A percentile compares a stretch with the other conserved stretches of the same genome.
These are phyloP conservation scores for Ophion ellenae DNA, from an alignment of 2,888 invertebrate genomes.

Conservation along the genomic window DNA sequence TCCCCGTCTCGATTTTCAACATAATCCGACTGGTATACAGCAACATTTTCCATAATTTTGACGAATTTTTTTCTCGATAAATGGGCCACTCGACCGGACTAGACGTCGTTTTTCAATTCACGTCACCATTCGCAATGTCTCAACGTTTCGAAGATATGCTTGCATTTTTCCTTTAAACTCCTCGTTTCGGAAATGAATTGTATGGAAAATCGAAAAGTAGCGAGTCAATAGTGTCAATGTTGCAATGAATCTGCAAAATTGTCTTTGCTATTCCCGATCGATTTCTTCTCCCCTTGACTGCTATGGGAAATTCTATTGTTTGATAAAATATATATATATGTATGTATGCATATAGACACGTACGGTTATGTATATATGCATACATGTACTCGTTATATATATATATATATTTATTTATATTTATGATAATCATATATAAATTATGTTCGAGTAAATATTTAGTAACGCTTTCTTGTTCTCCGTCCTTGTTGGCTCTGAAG, in stretches of 20 bases:
- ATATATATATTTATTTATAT: constrained; percentile 62
- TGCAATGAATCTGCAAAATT: neutral
- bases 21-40: too few species aligned
- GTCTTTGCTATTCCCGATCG: constrained; percentile 11
- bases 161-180: neutral
- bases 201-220: neutral
- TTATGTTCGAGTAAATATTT: constrained; percentile 78
- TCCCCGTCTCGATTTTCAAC: too few species aligned
- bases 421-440: constrained; percentile 74
- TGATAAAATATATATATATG: constrained; percentile 64
- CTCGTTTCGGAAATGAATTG: neutral
- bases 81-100: neutral
- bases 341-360: too few species aligned
- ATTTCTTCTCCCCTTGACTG: constrained; percentile 47
- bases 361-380: constrained; percentile 39
- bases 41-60: too few species aligned
- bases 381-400: constrained; percentile 68
- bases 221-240: neutral
- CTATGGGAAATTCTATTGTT: constrained; percentile 67
- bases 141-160: neutral
- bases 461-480: constrained; percentile 72
- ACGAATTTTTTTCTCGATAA: neutral
- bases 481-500: constrained; percentile 41
- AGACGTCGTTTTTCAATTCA: neutral
- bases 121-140: neutral